phyloP scores from a whole-genome alignment of 2,113 vertebrate genomes.

The Oreochromis spilurus region DNA sequence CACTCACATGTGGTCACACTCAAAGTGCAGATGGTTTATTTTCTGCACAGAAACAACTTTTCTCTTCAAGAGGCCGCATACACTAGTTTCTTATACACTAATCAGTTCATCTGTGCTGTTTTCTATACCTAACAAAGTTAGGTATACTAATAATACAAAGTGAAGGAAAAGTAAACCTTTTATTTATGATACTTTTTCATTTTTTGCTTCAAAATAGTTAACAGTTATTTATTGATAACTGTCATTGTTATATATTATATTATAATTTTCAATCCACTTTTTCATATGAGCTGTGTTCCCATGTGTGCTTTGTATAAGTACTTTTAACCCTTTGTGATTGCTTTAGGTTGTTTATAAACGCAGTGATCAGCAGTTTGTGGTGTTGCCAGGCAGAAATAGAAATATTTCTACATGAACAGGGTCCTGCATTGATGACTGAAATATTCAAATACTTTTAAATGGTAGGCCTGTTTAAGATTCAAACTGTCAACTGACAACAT shows the following conservation, averaged over 20 bases:
- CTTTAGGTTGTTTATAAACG: not conserved
- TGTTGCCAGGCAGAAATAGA: not conserved
- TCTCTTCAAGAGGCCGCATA: rapidly evolving
- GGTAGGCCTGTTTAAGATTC: too few species aligned
- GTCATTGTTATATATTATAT: rapidly evolving
- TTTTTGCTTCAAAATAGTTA: not conserved
- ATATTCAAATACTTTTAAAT: too few species aligned
- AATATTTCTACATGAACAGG: not conserved
- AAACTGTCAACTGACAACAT: too few species aligned
- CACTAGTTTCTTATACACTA: not conserved
- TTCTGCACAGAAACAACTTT: not conserved
- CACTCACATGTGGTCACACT: not conserved
- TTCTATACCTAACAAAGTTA: rapidly evolving
- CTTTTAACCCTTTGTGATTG: not conserved
- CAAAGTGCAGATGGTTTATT: rapidly evolving
- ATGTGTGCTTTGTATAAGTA: rapidly evolving
- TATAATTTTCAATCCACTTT: rapidly evolving
- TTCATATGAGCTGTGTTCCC: not conserved
- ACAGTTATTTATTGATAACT: not conserved
- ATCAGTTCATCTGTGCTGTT: not conserved
- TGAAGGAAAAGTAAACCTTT: not conserved
- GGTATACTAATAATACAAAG: not conserved
- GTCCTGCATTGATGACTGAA: too few species aligned
- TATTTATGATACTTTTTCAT: rapidly evolving
- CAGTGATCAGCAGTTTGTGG: not conserved